Percentiles rank a stretch among this genome's conserved stretches.
phyloP scores from a whole-genome alignment of 1,140 invertebrate species.

The Procambarus clarkii region DNA sequence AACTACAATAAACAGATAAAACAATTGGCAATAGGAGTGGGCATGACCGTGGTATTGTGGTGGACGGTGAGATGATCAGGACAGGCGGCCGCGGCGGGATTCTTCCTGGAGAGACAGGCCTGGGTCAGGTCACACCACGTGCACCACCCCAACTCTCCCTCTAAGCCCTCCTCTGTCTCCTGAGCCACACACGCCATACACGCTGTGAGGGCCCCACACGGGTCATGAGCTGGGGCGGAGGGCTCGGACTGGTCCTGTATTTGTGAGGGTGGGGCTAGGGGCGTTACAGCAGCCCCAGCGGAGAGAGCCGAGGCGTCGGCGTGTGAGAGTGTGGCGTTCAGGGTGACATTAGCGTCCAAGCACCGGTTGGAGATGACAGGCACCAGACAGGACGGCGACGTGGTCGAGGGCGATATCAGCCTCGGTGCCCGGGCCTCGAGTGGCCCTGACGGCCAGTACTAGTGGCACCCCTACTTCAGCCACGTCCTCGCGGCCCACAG shows the following conservation, averaged over 20 bases:
- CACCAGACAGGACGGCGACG: slow-evolving; percentile 41
- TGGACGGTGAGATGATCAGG: slow-evolving; percentile 32
- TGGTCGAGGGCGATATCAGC: slow-evolving; percentile 69
- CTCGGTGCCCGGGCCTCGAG: slow-evolving; percentile 53
- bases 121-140: slow-evolving; percentile 53
- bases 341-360: slow-evolving; percentile 28
- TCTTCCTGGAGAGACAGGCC: not conserved
- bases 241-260: not conserved
- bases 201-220: slow-evolving; percentile 19
- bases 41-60: slow-evolving; percentile 23
- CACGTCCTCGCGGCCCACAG: slow-evolving; percentile 32
- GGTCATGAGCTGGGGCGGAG: not conserved
- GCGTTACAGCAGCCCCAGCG: slow-evolving; percentile 53
- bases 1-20: not conserved
- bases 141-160: not conserved
- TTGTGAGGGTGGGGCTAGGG: not conserved
- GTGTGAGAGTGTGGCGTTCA: slow-evolving; percentile 4
- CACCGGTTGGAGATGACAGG: slow-evolving; percentile 36
- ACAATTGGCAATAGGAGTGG: not conserved
- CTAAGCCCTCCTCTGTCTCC: not conserved
- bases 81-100: slow-evolving; percentile 28
- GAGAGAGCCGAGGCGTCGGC: slow-evolving; percentile 42
- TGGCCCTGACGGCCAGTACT: slow-evolving; percentile 61
- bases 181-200: slow-evolving; percentile 47
- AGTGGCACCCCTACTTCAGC: slow-evolving; percentile 43